A percentile compares a stretch with the other conserved stretches of the same genome.
Evolutionary conservation across 1,140 invertebrate genomes (phyloP).

Genomic region (Babylonia areolata): DNA sequence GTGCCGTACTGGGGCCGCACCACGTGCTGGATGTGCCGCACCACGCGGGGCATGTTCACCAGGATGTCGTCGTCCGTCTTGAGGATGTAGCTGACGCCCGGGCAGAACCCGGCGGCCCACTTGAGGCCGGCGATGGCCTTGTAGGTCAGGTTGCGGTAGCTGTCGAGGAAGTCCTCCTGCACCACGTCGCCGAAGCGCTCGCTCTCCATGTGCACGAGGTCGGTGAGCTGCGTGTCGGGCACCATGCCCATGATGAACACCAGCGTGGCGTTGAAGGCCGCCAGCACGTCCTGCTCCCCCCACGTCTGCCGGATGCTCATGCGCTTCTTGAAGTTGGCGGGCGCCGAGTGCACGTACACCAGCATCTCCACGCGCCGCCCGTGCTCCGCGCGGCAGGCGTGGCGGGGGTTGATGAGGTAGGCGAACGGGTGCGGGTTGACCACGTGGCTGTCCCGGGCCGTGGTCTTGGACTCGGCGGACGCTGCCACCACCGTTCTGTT

Average conservation of each 20-base stretch:
- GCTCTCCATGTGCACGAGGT: slow-evolving; percentile 80
- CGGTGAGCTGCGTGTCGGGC: slow-evolving; percentile 73
- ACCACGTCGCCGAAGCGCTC: slow-evolving; percentile 83
- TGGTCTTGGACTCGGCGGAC: too few relatives aligned
- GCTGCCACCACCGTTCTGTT: background rate
- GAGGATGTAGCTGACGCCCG: slow-evolving; percentile 77
- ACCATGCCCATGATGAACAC: slow-evolving; percentile 85
- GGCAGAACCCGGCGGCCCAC: slow-evolving; percentile 84
- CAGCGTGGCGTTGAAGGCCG: slow-evolving; percentile 52
- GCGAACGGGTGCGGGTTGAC: slow-evolving; percentile 56
- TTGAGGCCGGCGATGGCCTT: slow-evolving; percentile 91
- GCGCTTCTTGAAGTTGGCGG: slow-evolving; percentile 65
- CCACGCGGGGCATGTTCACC: slow-evolving; percentile 76
- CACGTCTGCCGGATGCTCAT: slow-evolving; percentile 72
- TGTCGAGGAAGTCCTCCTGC: slow-evolving; percentile 87
- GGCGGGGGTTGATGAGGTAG: slow-evolving; percentile 55
- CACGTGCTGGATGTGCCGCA: slow-evolving; percentile 79
- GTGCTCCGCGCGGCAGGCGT: slow-evolving; percentile 19
- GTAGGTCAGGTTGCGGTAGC: slow-evolving; percentile 90
- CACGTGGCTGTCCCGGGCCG: too few relatives aligned
- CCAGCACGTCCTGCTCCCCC: slow-evolving; percentile 59
- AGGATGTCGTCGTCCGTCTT: slow-evolving; percentile 78
- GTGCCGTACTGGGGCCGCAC: slow-evolving; percentile 37
- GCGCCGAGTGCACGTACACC: slow-evolving; percentile 69
- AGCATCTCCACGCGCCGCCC: slow-evolving; percentile 52